Evolutionary conservation across 2,113 vertebrate genomes (phyloP), one percentile per base, ranked within the genome.

Genomic region (Cepphus grylle): DNA sequence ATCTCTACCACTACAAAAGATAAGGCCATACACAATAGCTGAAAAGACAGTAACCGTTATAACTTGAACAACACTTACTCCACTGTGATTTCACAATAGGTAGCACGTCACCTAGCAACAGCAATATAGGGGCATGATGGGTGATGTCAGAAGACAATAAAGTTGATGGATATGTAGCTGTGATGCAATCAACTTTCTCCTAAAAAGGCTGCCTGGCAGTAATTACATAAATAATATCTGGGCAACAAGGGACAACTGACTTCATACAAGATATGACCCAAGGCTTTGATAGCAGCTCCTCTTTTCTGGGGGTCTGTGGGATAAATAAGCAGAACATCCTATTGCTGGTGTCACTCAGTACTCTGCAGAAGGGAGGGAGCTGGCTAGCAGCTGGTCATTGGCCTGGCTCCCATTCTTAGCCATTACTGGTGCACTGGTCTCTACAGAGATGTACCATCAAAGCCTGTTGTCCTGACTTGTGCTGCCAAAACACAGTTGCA

Each of bases 61-160:
- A 67, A 77, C 22, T 43, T n/a, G 52, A 93, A 63, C 43, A 79
- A 27, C 42, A 52, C 25, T 42, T 30, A n/a, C 19, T 56, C 40
- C 73, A 3, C 19, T 66, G 50, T n/a, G 47, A 76, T 43, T 84
- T 81, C 69, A 74, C 47, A 61, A 52, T 80, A 43, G 47, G 76
- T 59, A 59, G 45, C 50, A 17, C 50, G 40, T 91, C 84, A 93
- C 43, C 45, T 36, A 89, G 67, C 79, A 88, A 71, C 78, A 77
- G 79, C 34, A 62, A 13, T 45, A 53, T 5, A 45, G 78, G 30
- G 52, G 26, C 15, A 67, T 34, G 72, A 94, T 34, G 32, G 15
- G 63, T 88, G 49, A 90, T 84, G 43, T 86, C 30, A 93, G 59
- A 94, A 88, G 63, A 76, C 70, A 87, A 81, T 76, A 67, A 96